Evolutionary conservation across 53 echinoderm and acorn worm genomes (phyloP), one percentile per base, ranked within the genome.

Genomic region (Actinopyga echinites): DNA sequence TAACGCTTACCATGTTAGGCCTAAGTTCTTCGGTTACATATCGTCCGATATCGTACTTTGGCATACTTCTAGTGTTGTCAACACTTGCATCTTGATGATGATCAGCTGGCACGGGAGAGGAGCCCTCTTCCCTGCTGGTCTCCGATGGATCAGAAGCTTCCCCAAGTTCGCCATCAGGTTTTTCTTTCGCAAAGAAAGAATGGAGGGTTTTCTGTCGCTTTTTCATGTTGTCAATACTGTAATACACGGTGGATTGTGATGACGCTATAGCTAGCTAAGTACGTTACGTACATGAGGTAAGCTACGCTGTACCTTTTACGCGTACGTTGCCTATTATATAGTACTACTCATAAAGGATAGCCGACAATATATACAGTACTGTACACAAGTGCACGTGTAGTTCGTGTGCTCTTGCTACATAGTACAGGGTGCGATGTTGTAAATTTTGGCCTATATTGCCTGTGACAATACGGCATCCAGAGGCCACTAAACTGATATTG

Each of bases 1-100:
- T 57, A 57, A 57, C 58, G 58, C 58, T 57, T 57, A 57, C 58
- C 58, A 57, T 57, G 58, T 57, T 57, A 57, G 11, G 58, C 58
- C 55, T 54, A 54, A 54, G 55, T 54, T 57, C 58, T 57, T 57
- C 58, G 4, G 58, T 57, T 4, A 4, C 58, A 57, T 57, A 57
- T 57, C 58, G 58, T 57, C 58, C 58, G 11, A 57, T 57, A 57
- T 10, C 58, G 9, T 57, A 10, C 11, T 57, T 57, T 57, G 58
- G 58, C 4, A 57, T 10, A 57, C 11, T 57, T 57, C 55, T 54
- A 19, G 55, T 54, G 55, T 57, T 57, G 58, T 57, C 11, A 6
- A 57, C 58, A 57, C 58, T 57, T 57, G 4, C 58, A 57, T 57
- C 5, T 57, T 57, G 58, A 54, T 54, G 55, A 54, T 54, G 55